Percentiles rank a stretch among this genome's conserved stretches.
Conservation (phyloP, 2,888 invertebrate species). For the Nezara viridula region DNA sequence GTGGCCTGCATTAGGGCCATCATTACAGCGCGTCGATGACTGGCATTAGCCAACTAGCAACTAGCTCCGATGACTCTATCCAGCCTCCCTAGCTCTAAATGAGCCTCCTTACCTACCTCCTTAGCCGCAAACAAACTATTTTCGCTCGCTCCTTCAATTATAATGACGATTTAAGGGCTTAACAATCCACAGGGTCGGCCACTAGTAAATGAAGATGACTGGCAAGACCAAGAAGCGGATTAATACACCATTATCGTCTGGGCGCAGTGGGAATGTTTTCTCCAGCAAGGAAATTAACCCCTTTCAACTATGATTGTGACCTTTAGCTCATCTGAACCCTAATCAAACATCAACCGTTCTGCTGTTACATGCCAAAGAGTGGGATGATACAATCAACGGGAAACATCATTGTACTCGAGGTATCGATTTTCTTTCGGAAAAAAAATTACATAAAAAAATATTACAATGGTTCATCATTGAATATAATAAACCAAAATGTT, state of each 20-base stretch:
- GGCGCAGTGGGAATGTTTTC: not conserved
- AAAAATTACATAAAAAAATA: too few relatives aligned
- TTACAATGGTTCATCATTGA: too few relatives aligned
- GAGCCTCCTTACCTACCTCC: constrained; percentile 12
- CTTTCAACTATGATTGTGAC: not conserved
- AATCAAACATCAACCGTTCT: too few relatives aligned
- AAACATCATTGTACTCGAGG: too few relatives aligned
- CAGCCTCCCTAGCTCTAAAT: not conserved
- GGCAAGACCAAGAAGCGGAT: not conserved
- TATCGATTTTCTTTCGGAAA: too few relatives aligned
- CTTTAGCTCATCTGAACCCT: not conserved
- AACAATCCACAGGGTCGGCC: not conserved
- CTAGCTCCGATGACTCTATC: constrained; percentile 27
- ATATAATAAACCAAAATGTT: too few relatives aligned
- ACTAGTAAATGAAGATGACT: not conserved
- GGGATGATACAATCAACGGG: too few relatives aligned
- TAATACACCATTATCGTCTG: not conserved
- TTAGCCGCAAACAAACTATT: constrained; percentile 48
- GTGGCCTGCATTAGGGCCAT: not conserved
- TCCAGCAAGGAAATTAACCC: not conserved
- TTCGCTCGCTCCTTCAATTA: constrained; percentile 32
- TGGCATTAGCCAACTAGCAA: constrained; percentile 40
- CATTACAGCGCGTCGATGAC: constrained; percentile 12
- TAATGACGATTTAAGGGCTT: constrained; percentile 5
- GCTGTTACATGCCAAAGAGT: too few relatives aligned